Evolutionary conservation across 2,888 invertebrate genomes (phyloP).

Genomic region (Chaetogeoica ovagalla): DNA sequence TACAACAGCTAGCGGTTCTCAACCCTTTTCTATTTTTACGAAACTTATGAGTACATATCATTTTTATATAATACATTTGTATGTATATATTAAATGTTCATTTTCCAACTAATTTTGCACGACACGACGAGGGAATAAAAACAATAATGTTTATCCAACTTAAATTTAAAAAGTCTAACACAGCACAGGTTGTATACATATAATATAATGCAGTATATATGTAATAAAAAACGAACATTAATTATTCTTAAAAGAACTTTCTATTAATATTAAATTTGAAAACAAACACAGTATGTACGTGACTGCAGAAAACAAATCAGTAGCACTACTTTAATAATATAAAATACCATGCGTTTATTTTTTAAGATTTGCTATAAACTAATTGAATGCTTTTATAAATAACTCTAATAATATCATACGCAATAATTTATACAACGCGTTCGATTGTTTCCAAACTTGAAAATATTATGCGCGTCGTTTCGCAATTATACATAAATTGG

Average conservation of each 20-base stretch:
- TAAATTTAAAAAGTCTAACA: neutral
- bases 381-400: too few relatives aligned
- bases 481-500: neutral
- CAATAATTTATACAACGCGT: too few relatives aligned
- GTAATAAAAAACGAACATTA: slow-evolving; percentile 7
- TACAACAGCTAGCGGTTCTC: too few relatives aligned
- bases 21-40: too few relatives aligned
- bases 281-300: neutral
- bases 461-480: neutral
- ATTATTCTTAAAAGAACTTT: slow-evolving; percentile 19
- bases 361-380: too few relatives aligned
- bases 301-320: neutral
- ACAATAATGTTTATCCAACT: slow-evolving; percentile 18
- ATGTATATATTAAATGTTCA: neutral
- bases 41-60: too few relatives aligned
- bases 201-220: too few relatives aligned
- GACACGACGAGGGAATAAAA: neutral
- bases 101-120: slow-evolving; percentile 8
- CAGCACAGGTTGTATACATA: neutral
- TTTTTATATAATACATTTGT: too few relatives aligned
- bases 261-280: neutral
- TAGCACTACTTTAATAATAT: neutral
- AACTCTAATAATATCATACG: too few relatives aligned
- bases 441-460: neutral
- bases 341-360: neutral